A percentile compares a stretch with the other conserved stretches of the same genome.
These are phyloP conservation scores for Toxonevra muliebris DNA, from an alignment of 2,888 invertebrate genomes.

Conservation along the genomic window DNA sequence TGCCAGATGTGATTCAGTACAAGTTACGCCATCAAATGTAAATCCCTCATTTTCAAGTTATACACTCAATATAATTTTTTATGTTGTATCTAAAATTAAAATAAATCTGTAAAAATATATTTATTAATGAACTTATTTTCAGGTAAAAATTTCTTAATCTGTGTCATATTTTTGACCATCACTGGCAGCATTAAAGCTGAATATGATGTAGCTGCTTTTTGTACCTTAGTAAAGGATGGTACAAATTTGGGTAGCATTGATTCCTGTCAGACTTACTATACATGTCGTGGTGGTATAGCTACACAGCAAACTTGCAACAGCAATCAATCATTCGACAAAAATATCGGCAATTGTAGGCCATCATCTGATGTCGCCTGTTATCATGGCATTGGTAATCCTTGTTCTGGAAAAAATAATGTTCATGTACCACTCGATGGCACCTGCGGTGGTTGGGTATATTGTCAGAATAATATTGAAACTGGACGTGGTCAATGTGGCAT, in stretches of 20 bases:
- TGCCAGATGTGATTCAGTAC: too few relatives aligned
- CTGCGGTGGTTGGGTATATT: slow-evolving; percentile 43
- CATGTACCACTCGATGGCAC: slow-evolving; percentile 35
- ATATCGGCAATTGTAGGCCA: slow-evolving; percentile 37
- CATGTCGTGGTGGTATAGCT: slow-evolving; percentile 30
- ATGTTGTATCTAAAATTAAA: too few relatives aligned
- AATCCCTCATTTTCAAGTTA: too few relatives aligned
- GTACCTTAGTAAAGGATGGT: slow-evolving; percentile 38
- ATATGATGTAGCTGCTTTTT: slow-evolving; percentile 39
- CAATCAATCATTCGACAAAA: slow-evolving; percentile 39
- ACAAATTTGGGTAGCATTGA: slow-evolving; percentile 39
- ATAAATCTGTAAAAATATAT: too few relatives aligned
- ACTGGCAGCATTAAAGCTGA: slow-evolving; percentile 30
- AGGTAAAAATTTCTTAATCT: slow-evolving; percentile 32
- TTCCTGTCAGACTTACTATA: slow-evolving; percentile 41
- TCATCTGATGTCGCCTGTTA: slow-evolving; percentile 34
- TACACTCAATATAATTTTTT: too few relatives aligned
- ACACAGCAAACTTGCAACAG: neutral
- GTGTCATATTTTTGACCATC: slow-evolving; percentile 29
- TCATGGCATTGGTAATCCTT: slow-evolving; percentile 32
- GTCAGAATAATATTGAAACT: slow-evolving; percentile 27
- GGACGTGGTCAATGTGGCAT: slow-evolving; percentile 35
- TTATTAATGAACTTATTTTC: too few relatives aligned
- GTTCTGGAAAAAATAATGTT: slow-evolving; percentile 19
- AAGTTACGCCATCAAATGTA: too few relatives aligned